Evolutionary conservation across 1,140 invertebrate genomes (phyloP).

Genomic region (Pinna nobilis): DNA sequence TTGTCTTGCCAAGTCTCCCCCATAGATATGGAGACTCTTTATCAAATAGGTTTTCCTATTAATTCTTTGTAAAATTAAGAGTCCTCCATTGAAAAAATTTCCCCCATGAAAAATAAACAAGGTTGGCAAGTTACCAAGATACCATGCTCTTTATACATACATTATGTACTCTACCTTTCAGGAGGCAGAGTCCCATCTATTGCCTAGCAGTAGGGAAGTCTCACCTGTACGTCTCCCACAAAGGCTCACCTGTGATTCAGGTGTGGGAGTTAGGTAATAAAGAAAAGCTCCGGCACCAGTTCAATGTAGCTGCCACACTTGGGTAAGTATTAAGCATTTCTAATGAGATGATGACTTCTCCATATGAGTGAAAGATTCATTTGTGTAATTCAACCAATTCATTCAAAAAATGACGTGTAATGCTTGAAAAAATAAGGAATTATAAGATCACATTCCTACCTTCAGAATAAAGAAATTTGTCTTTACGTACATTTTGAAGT

Average conservation of each 20-base stretch:
- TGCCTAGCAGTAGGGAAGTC: constrained; percentile 8
- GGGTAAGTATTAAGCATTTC: constrained; percentile 14
- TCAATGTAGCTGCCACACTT: constrained; percentile 11
- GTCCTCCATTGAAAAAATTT: neutral
- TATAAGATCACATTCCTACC: too few relatives aligned
- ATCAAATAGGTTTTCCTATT: constrained; percentile 1
- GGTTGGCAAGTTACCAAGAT: neutral
- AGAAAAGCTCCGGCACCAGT: constrained; percentile 3
- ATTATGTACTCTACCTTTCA: neutral
- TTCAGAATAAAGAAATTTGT: neutral
- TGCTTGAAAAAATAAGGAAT: too few relatives aligned
- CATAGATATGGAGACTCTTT: neutral
- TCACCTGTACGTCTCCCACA: constrained; percentile 21
- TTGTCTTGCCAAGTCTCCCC: neutral
- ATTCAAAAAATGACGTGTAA: neutral
- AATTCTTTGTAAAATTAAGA: neutral
- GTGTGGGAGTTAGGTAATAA: constrained; percentile 17
- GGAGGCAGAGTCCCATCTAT: constrained; percentile 11
- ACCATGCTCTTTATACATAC: neutral
- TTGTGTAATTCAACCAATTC: neutral
- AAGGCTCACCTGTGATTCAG: constrained; percentile 25
- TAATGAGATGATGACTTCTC: neutral
- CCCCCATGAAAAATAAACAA: neutral
- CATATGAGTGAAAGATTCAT: neutral
- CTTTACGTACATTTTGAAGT: too few relatives aligned